Conservation (phyloP, 1,140 invertebrate species). For the Papilio polyxenes region DNA sequence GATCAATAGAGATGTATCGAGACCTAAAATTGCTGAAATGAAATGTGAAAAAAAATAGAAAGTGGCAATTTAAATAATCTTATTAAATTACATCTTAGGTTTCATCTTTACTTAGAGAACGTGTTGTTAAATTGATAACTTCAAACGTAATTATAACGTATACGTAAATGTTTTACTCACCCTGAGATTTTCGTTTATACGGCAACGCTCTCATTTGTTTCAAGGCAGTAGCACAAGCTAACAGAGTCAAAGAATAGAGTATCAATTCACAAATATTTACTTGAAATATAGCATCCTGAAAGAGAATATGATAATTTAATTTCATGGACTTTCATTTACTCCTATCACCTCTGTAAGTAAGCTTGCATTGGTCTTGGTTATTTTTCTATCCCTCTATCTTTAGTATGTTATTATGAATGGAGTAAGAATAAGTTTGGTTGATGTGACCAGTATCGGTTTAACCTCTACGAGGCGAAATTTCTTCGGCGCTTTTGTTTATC, state of each 20-base stretch:
- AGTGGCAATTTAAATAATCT: constrained; percentile 26
- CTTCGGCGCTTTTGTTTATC: too few species aligned
- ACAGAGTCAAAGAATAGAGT: constrained; percentile 83
- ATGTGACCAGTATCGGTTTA: too few species aligned
- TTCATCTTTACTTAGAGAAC: not conserved
- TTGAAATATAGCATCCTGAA: constrained; percentile 85
- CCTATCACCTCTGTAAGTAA: too few species aligned
- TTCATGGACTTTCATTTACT: too few species aligned
- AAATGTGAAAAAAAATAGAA: not conserved
- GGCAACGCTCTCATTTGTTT: constrained; percentile 83
- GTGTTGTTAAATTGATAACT: not conserved
- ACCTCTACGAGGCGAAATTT: too few species aligned
- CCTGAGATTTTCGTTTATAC: constrained; percentile 82
- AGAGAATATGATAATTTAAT: constrained; percentile 41
- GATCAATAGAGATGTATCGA: constrained; percentile 92
- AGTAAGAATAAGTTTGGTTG: too few species aligned
- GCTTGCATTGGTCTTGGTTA: too few species aligned
- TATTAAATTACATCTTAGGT: constrained; percentile 1
- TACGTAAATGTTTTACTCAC: constrained; percentile 50
- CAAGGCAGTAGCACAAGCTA: constrained; percentile 82
- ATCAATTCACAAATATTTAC: constrained; percentile 89
- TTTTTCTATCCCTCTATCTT: too few species aligned
- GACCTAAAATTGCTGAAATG: constrained; percentile 81
- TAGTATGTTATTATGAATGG: too few species aligned
- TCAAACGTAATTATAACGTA: not conserved